Evolutionary conservation across 2,888 invertebrate genomes (phyloP).

Genomic region (Apodemia mormo): DNA sequence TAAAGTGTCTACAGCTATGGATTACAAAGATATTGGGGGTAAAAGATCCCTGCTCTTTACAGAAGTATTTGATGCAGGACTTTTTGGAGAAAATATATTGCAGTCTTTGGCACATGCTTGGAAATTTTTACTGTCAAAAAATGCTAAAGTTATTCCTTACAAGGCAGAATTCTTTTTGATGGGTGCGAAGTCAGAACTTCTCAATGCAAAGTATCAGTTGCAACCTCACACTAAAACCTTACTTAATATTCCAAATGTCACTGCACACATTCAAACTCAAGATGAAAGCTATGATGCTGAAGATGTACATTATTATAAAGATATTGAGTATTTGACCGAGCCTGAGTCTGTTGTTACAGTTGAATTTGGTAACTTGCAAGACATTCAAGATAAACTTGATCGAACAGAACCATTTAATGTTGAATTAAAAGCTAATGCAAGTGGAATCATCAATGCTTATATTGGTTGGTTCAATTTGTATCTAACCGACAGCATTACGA

Average conservation of each 20-base stretch:
- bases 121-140: slow-evolving; percentile 76
- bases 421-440: slow-evolving; percentile 56
- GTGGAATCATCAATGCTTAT: slow-evolving; percentile 84
- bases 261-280: slow-evolving; percentile 50
- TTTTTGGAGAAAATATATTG: slow-evolving; percentile 89
- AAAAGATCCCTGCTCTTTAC: slow-evolving; percentile 85
- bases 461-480: slow-evolving; percentile 89
- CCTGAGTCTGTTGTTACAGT: slow-evolving; percentile 79
- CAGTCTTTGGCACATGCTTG: slow-evolving; percentile 86
- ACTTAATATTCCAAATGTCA: slow-evolving; percentile 50
- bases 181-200: slow-evolving; percentile 80
- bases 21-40: slow-evolving; percentile 74
- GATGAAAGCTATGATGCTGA: slow-evolving; percentile 86
- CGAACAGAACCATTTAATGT: slow-evolving; percentile 60
- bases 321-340: slow-evolving; percentile 82
- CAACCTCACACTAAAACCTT: slow-evolving; percentile 47
- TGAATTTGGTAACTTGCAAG: slow-evolving; percentile 82
- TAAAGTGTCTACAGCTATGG: slow-evolving; percentile 80
- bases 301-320: slow-evolving; percentile 80
- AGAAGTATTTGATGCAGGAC: slow-evolving; percentile 90
- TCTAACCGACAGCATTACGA: slow-evolving; percentile 81
- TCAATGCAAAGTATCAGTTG: slow-evolving; percentile 74
- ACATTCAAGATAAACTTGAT: slow-evolving; percentile 64
- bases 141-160: slow-evolving; percentile 82
- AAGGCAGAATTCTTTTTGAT: slow-evolving; percentile 84